Conservation (phyloP, 2,113 vertebrate species). For the Sphaerodactylus townsendi region DNA sequence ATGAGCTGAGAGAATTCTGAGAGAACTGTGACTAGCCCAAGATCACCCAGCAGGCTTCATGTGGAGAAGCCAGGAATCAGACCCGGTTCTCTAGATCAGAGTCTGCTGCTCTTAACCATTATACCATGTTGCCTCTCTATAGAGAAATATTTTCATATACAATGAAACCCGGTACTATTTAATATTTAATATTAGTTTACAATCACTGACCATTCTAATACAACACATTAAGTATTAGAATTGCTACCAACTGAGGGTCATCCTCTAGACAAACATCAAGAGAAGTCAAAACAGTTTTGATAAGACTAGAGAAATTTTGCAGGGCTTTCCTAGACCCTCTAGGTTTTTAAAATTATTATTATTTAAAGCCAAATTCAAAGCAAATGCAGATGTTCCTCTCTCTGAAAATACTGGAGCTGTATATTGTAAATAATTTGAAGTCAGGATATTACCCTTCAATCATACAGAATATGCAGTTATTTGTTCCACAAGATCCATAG, state of each 20-base stretch:
- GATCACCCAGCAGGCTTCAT: too few relatives aligned
- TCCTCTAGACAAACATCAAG: neutral
- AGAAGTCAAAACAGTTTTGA: neutral
- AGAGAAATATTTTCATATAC: too few relatives aligned
- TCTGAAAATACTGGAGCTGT: neutral
- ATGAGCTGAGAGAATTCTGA: too few relatives aligned
- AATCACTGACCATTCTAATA: neutral
- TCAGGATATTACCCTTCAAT: neutral
- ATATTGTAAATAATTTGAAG: neutral
- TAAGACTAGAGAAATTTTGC: neutral
- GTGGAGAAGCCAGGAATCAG: too few relatives aligned
- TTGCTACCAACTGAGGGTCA: neutral
- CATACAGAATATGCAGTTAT: neutral
- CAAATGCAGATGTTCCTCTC: neutral
- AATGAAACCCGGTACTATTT: too few relatives aligned
- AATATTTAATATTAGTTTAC: neutral
- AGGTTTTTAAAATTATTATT: neutral
- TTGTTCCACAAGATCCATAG: neutral
- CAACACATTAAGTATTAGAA: neutral
- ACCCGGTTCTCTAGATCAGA: too few relatives aligned
- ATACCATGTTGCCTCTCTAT: too few relatives aligned
- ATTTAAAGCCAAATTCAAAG: neutral
- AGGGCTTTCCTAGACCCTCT: neutral
- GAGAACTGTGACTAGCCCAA: too few relatives aligned
- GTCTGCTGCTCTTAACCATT: too few relatives aligned